Evolutionary conservation across 2,113 vertebrate genomes (phyloP).

Genomic region (Lates calcarifer): DNA sequence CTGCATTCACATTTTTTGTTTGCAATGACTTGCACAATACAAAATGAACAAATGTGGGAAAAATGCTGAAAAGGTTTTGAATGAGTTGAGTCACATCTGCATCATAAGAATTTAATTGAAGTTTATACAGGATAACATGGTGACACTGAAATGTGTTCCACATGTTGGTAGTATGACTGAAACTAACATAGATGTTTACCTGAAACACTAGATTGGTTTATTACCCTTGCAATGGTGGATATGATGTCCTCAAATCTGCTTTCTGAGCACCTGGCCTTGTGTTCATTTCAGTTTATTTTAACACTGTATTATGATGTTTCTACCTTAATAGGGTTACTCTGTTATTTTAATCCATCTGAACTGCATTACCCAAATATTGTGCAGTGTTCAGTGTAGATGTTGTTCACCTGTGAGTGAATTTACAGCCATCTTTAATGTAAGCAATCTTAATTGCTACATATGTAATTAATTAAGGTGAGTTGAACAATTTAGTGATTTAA

Average conservation of each 20-base stretch:
- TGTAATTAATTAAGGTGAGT: background rate
- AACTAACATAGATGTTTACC: background rate
- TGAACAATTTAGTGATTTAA: background rate
- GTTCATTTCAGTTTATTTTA: conserved; percentile 2
- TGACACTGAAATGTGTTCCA: background rate
- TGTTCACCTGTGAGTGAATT: background rate
- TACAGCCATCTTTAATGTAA: conserved; percentile 1
- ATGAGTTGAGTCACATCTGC: conserved; percentile 9
- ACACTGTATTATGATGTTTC: conserved; percentile 2
- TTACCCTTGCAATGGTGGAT: background rate
- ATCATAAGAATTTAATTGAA: background rate
- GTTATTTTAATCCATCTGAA: conserved; percentile 5
- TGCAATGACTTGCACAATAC: conserved; percentile 42
- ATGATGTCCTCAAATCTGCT: background rate
- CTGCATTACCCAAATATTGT: background rate
- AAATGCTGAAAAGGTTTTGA: conserved; percentile 14
- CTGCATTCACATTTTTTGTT: conserved; percentile 17
- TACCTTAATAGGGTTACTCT: background rate
- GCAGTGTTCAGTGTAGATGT: background rate
- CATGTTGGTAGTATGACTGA: background rate
- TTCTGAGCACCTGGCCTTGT: background rate
- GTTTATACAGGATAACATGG: background rate
- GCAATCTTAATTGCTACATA: background rate
- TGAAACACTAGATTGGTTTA: conserved; percentile 2
- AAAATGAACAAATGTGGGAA: conserved; percentile 21